Evolutionary conservation across 2,113 vertebrate species (phyloP).

Genomic region (Dolichallabes microphthalmus): DNA sequence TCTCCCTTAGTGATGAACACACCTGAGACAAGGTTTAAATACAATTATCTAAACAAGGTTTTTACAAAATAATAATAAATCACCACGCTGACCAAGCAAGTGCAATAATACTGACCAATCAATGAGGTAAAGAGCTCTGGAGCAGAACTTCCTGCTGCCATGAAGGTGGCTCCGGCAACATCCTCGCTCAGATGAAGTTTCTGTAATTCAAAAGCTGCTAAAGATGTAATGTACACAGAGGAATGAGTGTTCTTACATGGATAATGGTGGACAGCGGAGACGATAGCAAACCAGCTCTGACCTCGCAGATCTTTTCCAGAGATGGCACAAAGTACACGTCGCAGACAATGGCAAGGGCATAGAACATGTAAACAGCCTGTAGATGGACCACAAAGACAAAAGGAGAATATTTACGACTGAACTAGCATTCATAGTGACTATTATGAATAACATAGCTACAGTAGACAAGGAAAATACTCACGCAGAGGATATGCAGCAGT

Average conservation of each 20-base stretch:
- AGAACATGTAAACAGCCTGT: constrained; percentile 79
- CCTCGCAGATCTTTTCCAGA: constrained; percentile 78
- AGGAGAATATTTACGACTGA: neutral
- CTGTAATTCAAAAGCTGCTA: constrained; percentile 50
- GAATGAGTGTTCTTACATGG: neutral
- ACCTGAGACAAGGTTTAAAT: constrained; percentile 56
- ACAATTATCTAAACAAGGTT: neutral
- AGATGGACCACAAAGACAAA: constrained; percentile 43
- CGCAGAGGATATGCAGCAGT: constrained; percentile 75
- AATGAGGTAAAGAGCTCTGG: constrained; percentile 79
- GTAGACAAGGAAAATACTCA: constrained; percentile 59
- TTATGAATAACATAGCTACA: neutral
- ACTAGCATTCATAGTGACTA: neutral
- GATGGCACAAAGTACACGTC: constrained; percentile 79
- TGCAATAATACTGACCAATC: constrained; percentile 70
- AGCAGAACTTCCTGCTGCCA: constrained; percentile 80
- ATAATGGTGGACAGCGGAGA: neutral
- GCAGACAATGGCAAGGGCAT: constrained; percentile 76
- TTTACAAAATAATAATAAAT: neutral
- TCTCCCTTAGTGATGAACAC: constrained; percentile 81
- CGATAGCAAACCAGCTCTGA: constrained; percentile 45
- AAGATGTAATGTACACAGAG: neutral
- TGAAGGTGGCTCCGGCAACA: constrained; percentile 79
- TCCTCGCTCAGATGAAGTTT: constrained; percentile 78
- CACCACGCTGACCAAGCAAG: neutral